Conservation (phyloP, 2,797 vertebrate species). For the Enteromius fasciolatus region DNA sequence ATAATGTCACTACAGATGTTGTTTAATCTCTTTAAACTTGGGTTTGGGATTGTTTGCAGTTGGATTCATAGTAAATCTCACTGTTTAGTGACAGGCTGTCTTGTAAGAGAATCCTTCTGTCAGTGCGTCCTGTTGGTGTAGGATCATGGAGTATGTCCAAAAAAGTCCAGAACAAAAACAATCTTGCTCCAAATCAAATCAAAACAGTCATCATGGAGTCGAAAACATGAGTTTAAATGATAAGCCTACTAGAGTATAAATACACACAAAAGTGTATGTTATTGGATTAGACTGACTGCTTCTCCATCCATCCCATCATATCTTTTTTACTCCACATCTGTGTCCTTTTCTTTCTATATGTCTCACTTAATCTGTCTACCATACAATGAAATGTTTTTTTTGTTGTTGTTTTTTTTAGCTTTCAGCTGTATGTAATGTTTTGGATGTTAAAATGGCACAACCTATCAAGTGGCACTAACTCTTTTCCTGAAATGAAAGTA, state of each 20-base stretch:
- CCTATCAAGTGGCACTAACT: neutral
- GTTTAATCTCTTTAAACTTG: constrained; percentile 27
- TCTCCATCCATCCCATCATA: constrained; percentile 21
- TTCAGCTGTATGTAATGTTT: neutral
- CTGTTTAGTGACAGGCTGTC: constrained; percentile 15
- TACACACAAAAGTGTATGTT: neutral
- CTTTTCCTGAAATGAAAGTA: neutral
- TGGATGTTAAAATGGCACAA: neutral
- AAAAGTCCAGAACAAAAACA: neutral
- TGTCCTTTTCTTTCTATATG: constrained; percentile 18
- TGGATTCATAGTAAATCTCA: constrained; percentile 21
- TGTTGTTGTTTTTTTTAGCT: too few relatives aligned
- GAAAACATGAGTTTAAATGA: neutral
- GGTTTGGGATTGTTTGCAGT: constrained; percentile 30
- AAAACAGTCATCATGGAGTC: neutral
- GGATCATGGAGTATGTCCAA: neutral
- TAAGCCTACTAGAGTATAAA: neutral
- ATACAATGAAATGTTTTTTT: too few relatives aligned
- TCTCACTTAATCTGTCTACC: neutral
- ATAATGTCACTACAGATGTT: neutral
- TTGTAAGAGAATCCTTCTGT: neutral
- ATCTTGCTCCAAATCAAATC: neutral
- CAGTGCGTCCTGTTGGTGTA: neutral
- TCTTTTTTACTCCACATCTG: constrained; percentile 19
- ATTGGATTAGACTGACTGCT: constrained; percentile 20